These are phyloP conservation scores for Centrocercus urophasianus DNA, from an alignment of 2,113 vertebrate genomes.

Conservation along the genomic window DNA sequence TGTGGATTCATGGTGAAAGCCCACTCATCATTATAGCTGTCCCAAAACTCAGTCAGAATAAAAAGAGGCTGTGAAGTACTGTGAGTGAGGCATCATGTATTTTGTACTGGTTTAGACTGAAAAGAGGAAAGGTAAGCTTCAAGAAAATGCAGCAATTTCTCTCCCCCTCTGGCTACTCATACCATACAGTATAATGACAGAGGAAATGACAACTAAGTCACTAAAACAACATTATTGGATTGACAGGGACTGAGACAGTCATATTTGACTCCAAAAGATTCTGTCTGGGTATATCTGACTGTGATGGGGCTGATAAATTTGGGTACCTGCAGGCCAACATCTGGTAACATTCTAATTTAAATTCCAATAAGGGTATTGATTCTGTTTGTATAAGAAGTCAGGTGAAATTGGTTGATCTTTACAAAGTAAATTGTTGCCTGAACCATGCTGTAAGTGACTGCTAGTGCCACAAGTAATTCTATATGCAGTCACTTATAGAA, in stretches of 20 bases:
- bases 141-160: background rate
- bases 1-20: background rate
- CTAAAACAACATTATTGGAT: slow-evolving; percentile 10
- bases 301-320: background rate
- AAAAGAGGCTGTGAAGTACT: background rate
- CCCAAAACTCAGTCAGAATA: background rate
- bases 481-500: background rate
- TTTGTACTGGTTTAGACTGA: slow-evolving; percentile 7
- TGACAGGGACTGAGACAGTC: slow-evolving; percentile 1
- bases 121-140: background rate
- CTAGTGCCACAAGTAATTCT: background rate
- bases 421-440: background rate
- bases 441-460: background rate
- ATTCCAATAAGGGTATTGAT: slow-evolving; percentile 32
- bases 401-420: slow-evolving; percentile 25
- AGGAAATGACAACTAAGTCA: slow-evolving; percentile 11
- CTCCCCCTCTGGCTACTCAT: slow-evolving; percentile 1
- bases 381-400: background rate
- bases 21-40: background rate
- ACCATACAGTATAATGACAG: background rate
- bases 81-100: background rate
- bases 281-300: background rate
- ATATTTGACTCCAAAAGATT: background rate
- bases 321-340: background rate
- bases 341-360: slow-evolving; percentile 42